Conservation (phyloP, 1,140 invertebrate genomes). For the Hylaeus anthracinus region DNA sequence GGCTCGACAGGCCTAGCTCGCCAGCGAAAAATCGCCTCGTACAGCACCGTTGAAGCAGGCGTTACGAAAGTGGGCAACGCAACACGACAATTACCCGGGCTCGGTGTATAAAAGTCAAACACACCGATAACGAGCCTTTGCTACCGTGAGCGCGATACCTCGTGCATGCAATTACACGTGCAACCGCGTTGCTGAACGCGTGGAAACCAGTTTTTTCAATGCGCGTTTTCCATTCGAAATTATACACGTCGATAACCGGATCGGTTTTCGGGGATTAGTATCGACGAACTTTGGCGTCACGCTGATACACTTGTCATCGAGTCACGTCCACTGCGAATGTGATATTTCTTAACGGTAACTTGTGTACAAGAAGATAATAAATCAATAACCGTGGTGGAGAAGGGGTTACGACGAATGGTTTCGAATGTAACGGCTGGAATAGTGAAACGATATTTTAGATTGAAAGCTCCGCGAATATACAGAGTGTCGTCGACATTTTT, state of each 20-base stretch:
- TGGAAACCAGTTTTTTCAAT: conserved; percentile 41
- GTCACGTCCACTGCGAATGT: conserved; percentile 3
- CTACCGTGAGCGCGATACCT: conserved; percentile 18
- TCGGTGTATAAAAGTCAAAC: conserved; percentile 1
- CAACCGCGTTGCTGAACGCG: conserved; percentile 27
- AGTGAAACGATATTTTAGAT: too few relatives aligned
- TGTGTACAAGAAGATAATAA: conserved; percentile 28
- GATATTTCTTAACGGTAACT: conserved; percentile 16
- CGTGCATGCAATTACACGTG: conserved; percentile 40
- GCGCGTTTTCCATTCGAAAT: conserved; percentile 34
- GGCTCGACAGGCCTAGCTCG: too few relatives aligned
- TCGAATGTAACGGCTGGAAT: too few relatives aligned
- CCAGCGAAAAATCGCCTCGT: not conserved
- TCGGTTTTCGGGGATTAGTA: not conserved
- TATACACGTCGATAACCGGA: not conserved
- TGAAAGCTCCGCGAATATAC: too few relatives aligned
- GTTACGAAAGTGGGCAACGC: conserved; percentile 8
- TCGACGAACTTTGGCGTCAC: not conserved
- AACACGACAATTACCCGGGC: not conserved
- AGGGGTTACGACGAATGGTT: too few relatives aligned
- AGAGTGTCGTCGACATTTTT: too few relatives aligned
- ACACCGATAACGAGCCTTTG: conserved; percentile 22
- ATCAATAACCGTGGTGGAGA: not conserved
- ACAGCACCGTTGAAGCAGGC: not conserved
- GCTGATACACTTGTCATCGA: conserved; percentile 19